Conservation (phyloP, 2,113 vertebrate species). For the Platycercus adscitus region DNA sequence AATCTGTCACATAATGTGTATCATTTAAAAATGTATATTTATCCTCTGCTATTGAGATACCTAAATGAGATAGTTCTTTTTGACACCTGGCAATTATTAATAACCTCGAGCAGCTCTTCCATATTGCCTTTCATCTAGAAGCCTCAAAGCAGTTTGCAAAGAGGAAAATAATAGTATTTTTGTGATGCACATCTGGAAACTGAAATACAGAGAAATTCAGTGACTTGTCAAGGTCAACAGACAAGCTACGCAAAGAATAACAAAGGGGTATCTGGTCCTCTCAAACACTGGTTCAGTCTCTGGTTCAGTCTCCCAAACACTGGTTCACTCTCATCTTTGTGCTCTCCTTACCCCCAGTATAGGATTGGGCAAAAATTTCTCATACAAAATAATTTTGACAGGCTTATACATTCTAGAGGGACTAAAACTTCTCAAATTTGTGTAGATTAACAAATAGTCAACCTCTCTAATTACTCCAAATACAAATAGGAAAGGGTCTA, state of each 20-base stretch:
- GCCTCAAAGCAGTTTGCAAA: background rate
- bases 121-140: background rate
- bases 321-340: background rate
- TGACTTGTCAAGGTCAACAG: background rate
- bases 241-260: background rate
- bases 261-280: background rate
- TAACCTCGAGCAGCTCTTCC: background rate
- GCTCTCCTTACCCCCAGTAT: background rate
- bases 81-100: background rate
- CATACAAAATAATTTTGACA: background rate
- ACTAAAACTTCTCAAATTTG: background rate
- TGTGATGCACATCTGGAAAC: background rate
- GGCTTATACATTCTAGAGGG: background rate
- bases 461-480: background rate
- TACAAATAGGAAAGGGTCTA: background rate
- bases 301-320: background rate
- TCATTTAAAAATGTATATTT: background rate
- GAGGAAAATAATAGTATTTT: background rate
- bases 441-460: background rate
- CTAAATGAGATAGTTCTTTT: background rate
- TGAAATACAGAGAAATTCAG: background rate
- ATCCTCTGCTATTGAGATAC: background rate
- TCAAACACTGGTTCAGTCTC: background rate
- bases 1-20: background rate
- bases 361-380: background rate